phyloP scores from a whole-genome alignment of 2,797 vertebrate species.

The Synanceia verrucosa region DNA sequence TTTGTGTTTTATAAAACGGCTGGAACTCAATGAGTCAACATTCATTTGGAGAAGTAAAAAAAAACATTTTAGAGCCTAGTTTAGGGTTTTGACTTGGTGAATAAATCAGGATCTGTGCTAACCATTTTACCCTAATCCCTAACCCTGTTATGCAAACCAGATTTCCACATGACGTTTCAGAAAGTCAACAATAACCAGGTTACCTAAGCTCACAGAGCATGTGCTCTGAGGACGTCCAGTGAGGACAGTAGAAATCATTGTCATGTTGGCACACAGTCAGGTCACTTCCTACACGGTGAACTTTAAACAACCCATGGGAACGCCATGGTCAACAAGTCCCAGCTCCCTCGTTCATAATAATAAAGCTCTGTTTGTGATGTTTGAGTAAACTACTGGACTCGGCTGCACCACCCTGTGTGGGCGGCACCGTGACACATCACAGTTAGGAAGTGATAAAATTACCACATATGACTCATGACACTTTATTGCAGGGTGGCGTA shows the following conservation, averaged over 20 bases:
- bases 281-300: conserved; percentile 58
- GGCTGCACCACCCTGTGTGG: conserved; percentile 57
- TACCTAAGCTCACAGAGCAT: background rate
- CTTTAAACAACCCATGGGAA: conserved; percentile 59
- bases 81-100: background rate
- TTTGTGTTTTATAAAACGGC: no score
- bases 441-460: conserved; percentile 74
- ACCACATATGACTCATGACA: conserved; percentile 70
- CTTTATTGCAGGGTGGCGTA: conserved; percentile 51
- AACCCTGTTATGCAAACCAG: background rate
- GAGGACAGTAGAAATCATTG: conserved; percentile 2
- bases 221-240: background rate
- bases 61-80: background rate
- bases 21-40: no score
- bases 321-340: conserved; percentile 62
- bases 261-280: background rate
- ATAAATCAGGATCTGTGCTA: background rate
- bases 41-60: no score
- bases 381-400: conserved; percentile 70
- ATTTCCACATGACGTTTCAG: background rate
- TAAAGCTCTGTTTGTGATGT: conserved; percentile 59
- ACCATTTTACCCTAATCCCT: background rate
- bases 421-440: conserved; percentile 61
- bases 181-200: background rate
- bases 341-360: conserved; percentile 69